These are phyloP conservation scores for Dysmachus trigonus DNA, from an alignment of 2,888 invertebrate genomes.

Conservation along the genomic window DNA sequence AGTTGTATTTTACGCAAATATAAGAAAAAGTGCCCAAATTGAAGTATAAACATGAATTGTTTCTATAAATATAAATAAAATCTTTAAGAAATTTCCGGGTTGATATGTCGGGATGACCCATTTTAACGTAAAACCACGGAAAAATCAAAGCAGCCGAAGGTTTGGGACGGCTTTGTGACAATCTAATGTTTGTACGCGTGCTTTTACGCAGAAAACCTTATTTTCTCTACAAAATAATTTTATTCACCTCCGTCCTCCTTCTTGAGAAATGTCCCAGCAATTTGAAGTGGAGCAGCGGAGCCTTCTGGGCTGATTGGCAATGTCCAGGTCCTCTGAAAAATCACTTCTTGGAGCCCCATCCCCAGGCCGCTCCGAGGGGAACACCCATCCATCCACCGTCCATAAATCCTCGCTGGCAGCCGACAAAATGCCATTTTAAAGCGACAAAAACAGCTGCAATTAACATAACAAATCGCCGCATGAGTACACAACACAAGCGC, in stretches of 20 bases:
- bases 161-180: too few species aligned
- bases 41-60: too few species aligned
- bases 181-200: too few species aligned
- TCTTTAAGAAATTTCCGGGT: too few species aligned
- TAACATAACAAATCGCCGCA: slow-evolving; percentile 48
- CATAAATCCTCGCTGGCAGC: slow-evolving; percentile 31
- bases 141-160: too few species aligned
- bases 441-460: slow-evolving; percentile 48
- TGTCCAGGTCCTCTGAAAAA: not conserved
- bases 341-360: not conserved
- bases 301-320: not conserved
- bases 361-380: not conserved
- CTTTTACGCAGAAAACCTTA: too few species aligned
- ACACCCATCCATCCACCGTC: not conserved
- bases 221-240: not conserved
- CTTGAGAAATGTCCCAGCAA: not conserved
- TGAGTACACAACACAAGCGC: slow-evolving; percentile 41
- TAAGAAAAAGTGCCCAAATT: too few species aligned
- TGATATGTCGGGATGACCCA: too few species aligned
- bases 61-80: too few species aligned
- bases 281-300: not conserved
- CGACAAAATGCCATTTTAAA: slow-evolving; percentile 37
- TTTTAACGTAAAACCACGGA: too few species aligned
- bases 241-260: too few species aligned
- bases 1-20: too few species aligned